A percentile compares a stretch with the other conserved stretches of the same genome.
Conservation (phyloP, 2,113 vertebrate genomes). For the Shinisaurus crocodilurus region DNA sequence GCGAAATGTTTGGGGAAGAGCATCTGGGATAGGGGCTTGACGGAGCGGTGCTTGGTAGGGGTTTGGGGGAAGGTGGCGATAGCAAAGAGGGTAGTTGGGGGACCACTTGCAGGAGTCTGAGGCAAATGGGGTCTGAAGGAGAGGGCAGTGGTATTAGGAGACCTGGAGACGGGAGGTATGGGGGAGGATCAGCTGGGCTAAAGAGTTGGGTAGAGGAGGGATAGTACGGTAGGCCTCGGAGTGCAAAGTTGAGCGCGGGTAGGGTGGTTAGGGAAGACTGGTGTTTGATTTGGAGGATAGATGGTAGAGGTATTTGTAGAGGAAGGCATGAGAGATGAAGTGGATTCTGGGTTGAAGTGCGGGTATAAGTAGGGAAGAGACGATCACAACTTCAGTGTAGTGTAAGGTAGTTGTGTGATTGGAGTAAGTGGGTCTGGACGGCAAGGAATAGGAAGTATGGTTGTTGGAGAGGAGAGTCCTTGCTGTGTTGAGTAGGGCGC, state of each 20-base stretch:
- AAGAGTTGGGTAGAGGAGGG: no score
- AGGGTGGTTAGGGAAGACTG: background rate
- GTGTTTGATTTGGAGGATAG: background rate
- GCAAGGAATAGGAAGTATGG: background rate
- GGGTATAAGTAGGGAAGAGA: background rate
- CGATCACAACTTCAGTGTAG: background rate
- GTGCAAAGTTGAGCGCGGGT: background rate
- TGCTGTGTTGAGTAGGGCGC: no score
- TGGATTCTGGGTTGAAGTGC: background rate
- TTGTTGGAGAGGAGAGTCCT: background rate
- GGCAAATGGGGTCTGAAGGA: background rate
- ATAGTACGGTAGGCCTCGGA: constrained; percentile 2
- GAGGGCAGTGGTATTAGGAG: background rate
- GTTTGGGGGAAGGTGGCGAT: background rate
- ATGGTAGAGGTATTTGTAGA: background rate
- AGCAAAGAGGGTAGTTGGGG: no score
- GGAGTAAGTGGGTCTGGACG: background rate
- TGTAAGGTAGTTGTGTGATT: background rate
- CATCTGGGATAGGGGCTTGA: background rate
- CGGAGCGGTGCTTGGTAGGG: background rate
- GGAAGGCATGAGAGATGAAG: no score
- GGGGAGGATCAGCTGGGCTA: background rate
- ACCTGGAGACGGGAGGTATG: no score
- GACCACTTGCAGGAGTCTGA: background rate
- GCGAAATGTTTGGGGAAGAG: background rate